Conservation (phyloP, 2,888 invertebrate species). For the Drosophila dives region DNA sequence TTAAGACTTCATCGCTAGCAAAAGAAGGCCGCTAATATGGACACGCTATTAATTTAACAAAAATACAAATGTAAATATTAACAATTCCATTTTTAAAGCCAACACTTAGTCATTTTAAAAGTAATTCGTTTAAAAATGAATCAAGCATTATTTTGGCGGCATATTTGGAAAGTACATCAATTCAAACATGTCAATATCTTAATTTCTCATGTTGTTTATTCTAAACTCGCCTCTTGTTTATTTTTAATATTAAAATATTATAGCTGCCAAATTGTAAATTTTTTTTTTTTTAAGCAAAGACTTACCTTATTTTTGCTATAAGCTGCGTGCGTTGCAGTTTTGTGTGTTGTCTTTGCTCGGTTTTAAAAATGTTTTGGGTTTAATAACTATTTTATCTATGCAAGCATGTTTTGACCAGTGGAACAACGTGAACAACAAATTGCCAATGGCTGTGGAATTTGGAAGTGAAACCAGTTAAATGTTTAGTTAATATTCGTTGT, state of each 20-base stretch:
- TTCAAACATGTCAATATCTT: background rate
- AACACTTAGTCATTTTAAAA: no score
- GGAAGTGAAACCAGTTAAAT: conserved; percentile 56
- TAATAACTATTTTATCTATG: conserved; percentile 27
- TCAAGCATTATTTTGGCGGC: background rate
- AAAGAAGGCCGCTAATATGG: background rate
- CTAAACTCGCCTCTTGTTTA: background rate
- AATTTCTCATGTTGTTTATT: background rate
- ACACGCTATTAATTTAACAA: background rate
- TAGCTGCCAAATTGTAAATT: background rate
- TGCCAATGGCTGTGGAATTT: conserved; percentile 46
- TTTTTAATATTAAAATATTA: background rate
- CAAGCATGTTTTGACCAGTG: conserved; percentile 15
- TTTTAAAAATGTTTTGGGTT: conserved; percentile 5
- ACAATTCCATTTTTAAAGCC: background rate
- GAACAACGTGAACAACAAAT: conserved; percentile 29
- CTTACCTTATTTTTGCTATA: conserved; percentile 40
- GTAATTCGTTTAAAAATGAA: background rate
- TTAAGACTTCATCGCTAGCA: background rate
- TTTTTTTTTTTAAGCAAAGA: background rate
- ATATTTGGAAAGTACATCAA: background rate
- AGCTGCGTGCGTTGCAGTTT: conserved; percentile 33
- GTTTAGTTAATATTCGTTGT: conserved; percentile 46
- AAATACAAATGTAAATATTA: background rate
- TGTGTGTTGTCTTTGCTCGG: conserved; percentile 32